Percentiles rank a stretch among this genome's conserved stretches.
phyloP scores from a whole-genome alignment of 2,797 vertebrate species.

The Ambastaia sidthimunki region DNA sequence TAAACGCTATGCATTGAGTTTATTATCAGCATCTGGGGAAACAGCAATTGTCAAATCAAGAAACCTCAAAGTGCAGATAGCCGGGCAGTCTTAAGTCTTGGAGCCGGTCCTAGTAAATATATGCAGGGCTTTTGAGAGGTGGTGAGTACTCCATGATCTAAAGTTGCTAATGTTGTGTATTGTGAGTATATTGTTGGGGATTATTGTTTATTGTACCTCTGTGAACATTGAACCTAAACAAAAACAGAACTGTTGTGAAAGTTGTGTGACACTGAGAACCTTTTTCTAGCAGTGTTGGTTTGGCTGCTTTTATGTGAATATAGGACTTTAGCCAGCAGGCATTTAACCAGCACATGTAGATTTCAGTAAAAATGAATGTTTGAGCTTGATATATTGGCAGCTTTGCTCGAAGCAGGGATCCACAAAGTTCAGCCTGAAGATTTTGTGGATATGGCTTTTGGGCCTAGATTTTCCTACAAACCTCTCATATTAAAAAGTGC shows the following conservation, averaged over 20 bases:
- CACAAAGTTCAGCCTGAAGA: constrained; percentile 1
- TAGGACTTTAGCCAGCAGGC: constrained; percentile 15
- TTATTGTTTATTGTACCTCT: constrained; percentile 3
- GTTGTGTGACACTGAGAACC: background rate
- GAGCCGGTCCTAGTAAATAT: no score
- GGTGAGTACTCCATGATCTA: no score
- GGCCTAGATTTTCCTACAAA: constrained; percentile 15
- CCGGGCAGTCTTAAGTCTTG: no score
- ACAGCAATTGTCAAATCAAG: no score
- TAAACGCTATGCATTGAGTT: background rate
- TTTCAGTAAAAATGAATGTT: background rate
- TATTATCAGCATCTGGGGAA: no score
- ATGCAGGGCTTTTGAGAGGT: no score
- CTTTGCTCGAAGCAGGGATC: background rate
- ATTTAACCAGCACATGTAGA: background rate
- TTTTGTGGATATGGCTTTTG: background rate
- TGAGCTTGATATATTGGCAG: background rate
- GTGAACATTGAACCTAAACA: constrained; percentile 5
- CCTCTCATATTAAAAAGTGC: background rate
- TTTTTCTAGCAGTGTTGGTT: background rate
- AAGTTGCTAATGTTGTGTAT: background rate
- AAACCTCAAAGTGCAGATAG: no score
- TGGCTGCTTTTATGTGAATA: background rate
- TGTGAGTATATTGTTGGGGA: background rate
- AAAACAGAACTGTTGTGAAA: background rate